Evolutionary conservation across 2,113 vertebrate genomes (phyloP).

Genomic region (Balaeniceps rex): DNA sequence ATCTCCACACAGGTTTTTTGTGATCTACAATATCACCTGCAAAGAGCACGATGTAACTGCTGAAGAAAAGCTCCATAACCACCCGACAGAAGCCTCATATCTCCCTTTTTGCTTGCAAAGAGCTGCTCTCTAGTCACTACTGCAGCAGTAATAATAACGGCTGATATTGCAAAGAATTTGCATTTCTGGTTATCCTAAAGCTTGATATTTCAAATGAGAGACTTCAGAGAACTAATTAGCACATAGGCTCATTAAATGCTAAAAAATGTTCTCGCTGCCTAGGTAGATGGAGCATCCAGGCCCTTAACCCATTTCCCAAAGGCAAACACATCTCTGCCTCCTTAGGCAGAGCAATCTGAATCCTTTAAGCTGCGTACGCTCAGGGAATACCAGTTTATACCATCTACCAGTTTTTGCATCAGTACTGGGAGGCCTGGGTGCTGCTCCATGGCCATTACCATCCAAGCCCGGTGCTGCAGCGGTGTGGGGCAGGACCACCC

Average conservation of each 20-base stretch:
- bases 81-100: rapidly evolving
- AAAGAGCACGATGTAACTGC: not conserved
- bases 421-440: not conserved
- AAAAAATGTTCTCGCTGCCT: not conserved
- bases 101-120: not conserved
- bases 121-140: not conserved
- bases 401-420: not conserved
- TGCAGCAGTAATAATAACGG: not conserved
- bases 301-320: not conserved
- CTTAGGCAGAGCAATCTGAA: not conserved
- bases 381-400: not conserved
- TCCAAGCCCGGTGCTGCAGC: not conserved
- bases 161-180: not conserved
- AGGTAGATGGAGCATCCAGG: not conserved
- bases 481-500: not conserved
- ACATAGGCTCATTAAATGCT: slow-evolving; percentile 10
- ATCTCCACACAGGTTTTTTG: not conserved
- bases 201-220: not conserved
- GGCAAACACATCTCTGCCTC: not conserved
- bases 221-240: slow-evolving; percentile 24
- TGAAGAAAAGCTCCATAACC: not conserved
- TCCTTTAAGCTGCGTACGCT: not conserved
- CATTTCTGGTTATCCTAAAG: slow-evolving; percentile 10
- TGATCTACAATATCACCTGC: not conserved
- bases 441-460: not conserved